These are phyloP conservation scores for Eupithecia vulgata DNA, from an alignment of 2,888 invertebrate genomes.

Conservation along the genomic window DNA sequence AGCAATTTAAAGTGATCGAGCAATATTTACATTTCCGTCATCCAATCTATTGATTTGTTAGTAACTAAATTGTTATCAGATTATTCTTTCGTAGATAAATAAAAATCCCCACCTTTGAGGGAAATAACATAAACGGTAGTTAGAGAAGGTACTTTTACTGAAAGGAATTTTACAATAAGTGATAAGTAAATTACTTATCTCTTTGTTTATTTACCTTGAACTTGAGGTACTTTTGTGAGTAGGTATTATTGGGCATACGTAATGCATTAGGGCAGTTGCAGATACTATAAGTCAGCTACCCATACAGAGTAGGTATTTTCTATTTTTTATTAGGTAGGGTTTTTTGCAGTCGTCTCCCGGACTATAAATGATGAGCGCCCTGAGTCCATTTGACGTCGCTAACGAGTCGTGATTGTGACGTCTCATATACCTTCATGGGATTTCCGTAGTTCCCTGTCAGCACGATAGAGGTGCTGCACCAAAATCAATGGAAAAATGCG, in stretches of 20 bases:
- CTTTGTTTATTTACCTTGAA: not conserved
- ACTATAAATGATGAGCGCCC: not conserved
- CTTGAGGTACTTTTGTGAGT: not conserved
- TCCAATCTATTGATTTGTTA: not conserved
- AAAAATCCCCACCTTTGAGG: constrained; percentile 5
- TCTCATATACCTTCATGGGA: no score
- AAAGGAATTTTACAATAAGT: not conserved
- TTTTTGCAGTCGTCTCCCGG: no score
- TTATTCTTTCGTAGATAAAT: not conserved
- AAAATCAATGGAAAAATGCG: no score
- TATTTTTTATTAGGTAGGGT: no score
- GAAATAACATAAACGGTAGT: not conserved
- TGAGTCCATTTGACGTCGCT: no score
- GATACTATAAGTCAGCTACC: no score
- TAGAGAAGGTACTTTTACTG: not conserved
- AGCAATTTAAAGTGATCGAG: not conserved
- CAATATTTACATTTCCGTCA: constrained; percentile 8
- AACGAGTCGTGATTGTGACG: no score
- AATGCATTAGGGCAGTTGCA: no score
- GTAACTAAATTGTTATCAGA: not conserved
- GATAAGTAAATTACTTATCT: not conserved
- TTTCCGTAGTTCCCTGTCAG: no score
- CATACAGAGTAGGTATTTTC: no score
- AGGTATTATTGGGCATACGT: not conserved
- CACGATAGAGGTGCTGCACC: no score